Conservation (phyloP, 2,797 vertebrate species). For the Glyptemys insculpta region DNA sequence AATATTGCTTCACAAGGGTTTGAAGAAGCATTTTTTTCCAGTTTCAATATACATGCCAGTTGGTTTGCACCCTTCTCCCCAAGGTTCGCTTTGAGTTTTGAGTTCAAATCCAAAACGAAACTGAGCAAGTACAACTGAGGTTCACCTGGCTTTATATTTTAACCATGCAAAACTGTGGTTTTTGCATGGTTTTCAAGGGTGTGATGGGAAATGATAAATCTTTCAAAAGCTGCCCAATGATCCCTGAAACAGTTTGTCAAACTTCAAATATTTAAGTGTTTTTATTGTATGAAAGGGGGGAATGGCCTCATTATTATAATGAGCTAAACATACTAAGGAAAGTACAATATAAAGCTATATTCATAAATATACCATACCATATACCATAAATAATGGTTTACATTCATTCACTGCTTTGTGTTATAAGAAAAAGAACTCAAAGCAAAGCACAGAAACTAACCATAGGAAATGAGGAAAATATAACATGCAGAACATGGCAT, state of each 20-base stretch:
- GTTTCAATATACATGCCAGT: constrained; percentile 40
- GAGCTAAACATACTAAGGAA: constrained; percentile 43
- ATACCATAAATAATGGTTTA: constrained; percentile 65
- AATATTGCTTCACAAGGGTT: constrained; percentile 72
- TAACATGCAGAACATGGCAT: constrained; percentile 62
- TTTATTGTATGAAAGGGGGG: not conserved
- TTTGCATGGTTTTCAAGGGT: not conserved
- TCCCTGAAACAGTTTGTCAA: not conserved
- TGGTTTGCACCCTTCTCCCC: constrained; percentile 8
- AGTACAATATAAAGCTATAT: constrained; percentile 47
- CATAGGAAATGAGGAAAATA: constrained; percentile 65
- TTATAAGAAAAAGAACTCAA: constrained; percentile 46
- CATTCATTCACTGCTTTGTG: constrained; percentile 58
- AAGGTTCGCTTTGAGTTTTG: constrained; percentile 32
- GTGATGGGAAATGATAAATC: not conserved
- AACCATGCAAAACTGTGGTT: not conserved
- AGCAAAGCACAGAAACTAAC: constrained; percentile 62
- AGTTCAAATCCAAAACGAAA: not conserved
- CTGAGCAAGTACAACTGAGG: not conserved
- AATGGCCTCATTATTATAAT: constrained; percentile 33
- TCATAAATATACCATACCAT: not conserved
- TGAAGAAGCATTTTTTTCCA: constrained; percentile 68
- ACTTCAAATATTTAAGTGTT: not conserved
- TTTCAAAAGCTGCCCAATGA: not conserved
- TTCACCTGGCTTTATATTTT: rapidly evolving